These are phyloP conservation scores for Microctenopoma lineatum DNA, from an alignment of 2,797 vertebrate species.

Conservation along the genomic window DNA sequence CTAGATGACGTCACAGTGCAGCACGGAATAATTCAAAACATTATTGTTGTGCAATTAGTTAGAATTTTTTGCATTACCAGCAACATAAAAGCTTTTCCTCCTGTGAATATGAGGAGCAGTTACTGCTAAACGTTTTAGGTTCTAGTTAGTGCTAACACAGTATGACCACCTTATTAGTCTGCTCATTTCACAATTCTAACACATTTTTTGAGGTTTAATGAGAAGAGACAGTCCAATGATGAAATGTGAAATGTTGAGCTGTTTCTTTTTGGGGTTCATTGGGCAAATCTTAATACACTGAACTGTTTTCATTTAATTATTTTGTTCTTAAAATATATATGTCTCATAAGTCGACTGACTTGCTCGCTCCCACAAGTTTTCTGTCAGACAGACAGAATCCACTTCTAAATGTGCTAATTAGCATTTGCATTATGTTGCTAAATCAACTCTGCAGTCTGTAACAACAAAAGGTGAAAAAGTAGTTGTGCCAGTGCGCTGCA, in stretches of 20 bases:
- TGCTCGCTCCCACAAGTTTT: background rate
- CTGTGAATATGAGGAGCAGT: slow-evolving; percentile 19
- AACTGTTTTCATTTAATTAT: slow-evolving; percentile 29
- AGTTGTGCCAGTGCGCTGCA: background rate
- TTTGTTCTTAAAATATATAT: slow-evolving; percentile 11
- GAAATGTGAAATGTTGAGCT: slow-evolving; percentile 43
- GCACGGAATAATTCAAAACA: background rate
- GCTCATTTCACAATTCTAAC: slow-evolving; percentile 60
- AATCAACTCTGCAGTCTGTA: slow-evolving; percentile 19
- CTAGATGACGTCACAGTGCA: background rate
- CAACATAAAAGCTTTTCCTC: background rate
- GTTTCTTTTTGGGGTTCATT: slow-evolving; percentile 46
- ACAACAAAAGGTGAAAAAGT: slow-evolving; percentile 12
- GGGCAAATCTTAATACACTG: slow-evolving; percentile 19
- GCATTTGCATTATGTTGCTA: slow-evolving; percentile 24
- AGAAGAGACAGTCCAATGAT: slow-evolving; percentile 50
- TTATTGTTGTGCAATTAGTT: background rate
- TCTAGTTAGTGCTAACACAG: slow-evolving; percentile 27
- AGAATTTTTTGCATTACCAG: background rate
- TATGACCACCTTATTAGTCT: slow-evolving; percentile 51
- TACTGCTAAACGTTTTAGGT: slow-evolving; percentile 22
- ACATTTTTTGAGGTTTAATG: slow-evolving; percentile 25
- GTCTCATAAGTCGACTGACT: slow-evolving; percentile 1
- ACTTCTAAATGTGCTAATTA: slow-evolving; percentile 27
- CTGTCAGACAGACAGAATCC: slow-evolving; percentile 7